Conservation (phyloP, 2,797 vertebrate genomes). For the Sebastolobus alascanus region DNA sequence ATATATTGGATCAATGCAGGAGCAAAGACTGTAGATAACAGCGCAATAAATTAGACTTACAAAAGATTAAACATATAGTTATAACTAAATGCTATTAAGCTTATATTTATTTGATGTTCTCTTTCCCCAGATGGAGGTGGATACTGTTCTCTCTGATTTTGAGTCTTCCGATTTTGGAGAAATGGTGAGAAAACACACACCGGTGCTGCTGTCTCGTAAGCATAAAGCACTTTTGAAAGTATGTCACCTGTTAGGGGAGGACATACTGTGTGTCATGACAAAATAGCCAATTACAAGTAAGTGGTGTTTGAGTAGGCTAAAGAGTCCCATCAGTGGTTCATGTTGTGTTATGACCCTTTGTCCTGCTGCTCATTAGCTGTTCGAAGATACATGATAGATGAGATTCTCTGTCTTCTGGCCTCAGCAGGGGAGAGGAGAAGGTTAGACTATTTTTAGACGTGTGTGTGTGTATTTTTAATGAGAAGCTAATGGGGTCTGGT, state of each 20-base stretch:
- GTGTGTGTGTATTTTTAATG: conserved; percentile 32
- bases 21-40: background rate
- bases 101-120: background rate
- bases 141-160: conserved; percentile 92
- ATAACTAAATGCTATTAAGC: background rate
- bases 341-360: background rate
- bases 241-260: background rate
- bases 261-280: too few relatives aligned
- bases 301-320: background rate
- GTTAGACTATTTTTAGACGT: conserved; percentile 41
- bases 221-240: background rate
- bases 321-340: background rate
- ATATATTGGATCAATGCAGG: background rate
- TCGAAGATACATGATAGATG: background rate
- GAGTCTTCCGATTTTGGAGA: conserved; percentile 98
- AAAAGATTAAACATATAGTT: background rate
- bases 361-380: background rate
- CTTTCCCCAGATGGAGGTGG: conserved; percentile 90
- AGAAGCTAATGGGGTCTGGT: conserved; percentile 18
- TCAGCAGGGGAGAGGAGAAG: conserved; percentile 19
- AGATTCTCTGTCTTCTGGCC: background rate
- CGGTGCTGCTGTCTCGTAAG: background rate
- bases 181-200: conserved; percentile 85
- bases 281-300: background rate
- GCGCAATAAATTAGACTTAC: accelerated